Evolutionary conservation across 2,888 invertebrate genomes (phyloP).

Genomic region (Polydrusus cervinus): DNA sequence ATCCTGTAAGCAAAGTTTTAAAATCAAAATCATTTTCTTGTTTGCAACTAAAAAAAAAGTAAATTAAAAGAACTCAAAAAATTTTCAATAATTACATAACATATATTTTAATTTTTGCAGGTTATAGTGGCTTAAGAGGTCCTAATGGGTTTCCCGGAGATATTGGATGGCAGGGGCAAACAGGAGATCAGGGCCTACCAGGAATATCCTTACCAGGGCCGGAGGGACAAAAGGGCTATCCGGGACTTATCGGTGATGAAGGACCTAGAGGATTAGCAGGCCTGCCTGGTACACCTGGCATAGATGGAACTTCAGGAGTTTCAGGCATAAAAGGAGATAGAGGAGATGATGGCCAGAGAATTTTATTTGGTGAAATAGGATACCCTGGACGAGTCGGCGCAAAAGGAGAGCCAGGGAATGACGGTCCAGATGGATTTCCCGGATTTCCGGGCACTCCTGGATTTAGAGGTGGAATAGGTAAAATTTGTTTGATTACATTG

Average conservation of each 20-base stretch:
- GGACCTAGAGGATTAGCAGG: conserved; percentile 77
- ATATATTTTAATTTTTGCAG: conserved; percentile 61
- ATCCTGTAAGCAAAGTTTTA: too few species aligned
- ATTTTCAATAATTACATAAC: too few species aligned
- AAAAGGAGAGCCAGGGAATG: conserved; percentile 69
- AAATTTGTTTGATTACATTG: neutral
- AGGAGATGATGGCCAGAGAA: conserved; percentile 74
- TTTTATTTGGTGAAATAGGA: conserved; percentile 73
- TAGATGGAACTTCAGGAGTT: conserved; percentile 62
- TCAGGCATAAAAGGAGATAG: conserved; percentile 73
- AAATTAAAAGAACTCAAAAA: too few species aligned
- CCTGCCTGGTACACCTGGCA: conserved; percentile 63
- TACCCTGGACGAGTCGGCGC: conserved; percentile 66
- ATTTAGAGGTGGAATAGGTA: conserved; percentile 63
- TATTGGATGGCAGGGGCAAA: conserved; percentile 72
- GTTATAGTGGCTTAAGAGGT: conserved; percentile 70
- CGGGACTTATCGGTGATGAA: conserved; percentile 78
- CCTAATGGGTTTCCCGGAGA: conserved; percentile 76
- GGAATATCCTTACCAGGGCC: conserved; percentile 72
- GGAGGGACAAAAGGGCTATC: conserved; percentile 79
- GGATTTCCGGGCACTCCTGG: conserved; percentile 66
- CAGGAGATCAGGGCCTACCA: conserved; percentile 71
- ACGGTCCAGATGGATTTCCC: conserved; percentile 68
- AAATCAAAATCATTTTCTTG: too few species aligned
- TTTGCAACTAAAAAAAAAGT: too few species aligned